phyloP scores from a whole-genome alignment of 2,797 vertebrate species.

The Sebastes iracundus region DNA sequence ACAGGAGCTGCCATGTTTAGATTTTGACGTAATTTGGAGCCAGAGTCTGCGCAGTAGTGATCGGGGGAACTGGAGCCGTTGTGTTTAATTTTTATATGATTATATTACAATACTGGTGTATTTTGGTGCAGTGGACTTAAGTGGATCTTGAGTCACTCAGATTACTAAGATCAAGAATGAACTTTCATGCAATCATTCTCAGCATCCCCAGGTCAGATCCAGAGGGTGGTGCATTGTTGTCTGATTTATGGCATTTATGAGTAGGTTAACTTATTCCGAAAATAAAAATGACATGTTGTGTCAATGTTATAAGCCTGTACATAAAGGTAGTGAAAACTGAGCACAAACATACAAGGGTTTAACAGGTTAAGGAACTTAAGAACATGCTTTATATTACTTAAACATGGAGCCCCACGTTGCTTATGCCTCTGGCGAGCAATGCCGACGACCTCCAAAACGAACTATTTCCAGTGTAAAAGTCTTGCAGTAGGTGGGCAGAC shows the following conservation, averaged over 20 bases:
- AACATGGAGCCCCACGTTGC: neutral
- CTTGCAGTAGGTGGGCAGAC: neutral
- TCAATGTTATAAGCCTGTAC: neutral
- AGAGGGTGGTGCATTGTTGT: neutral
- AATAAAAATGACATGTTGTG: neutral
- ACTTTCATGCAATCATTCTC: neutral
- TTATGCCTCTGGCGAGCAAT: no score
- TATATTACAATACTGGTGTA: neutral
- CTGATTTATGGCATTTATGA: neutral
- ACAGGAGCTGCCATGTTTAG: neutral
- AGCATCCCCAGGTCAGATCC: neutral
- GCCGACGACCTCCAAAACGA: neutral
- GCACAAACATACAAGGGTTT: neutral
- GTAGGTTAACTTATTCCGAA: neutral
- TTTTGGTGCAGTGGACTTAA: neutral
- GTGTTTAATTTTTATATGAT: neutral
- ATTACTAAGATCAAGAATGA: neutral
- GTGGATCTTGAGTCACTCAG: neutral
- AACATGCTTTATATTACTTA: neutral
- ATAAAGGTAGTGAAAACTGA: neutral
- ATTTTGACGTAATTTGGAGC: accelerated
- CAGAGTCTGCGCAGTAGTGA: no score
- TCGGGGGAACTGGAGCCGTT: no score
- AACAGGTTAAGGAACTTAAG: neutral
- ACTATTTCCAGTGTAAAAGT: neutral